Base-by-base conservation (phyloP, 2,113 vertebrate genomes). In the Cyanoderma ruficeps region DNA sequence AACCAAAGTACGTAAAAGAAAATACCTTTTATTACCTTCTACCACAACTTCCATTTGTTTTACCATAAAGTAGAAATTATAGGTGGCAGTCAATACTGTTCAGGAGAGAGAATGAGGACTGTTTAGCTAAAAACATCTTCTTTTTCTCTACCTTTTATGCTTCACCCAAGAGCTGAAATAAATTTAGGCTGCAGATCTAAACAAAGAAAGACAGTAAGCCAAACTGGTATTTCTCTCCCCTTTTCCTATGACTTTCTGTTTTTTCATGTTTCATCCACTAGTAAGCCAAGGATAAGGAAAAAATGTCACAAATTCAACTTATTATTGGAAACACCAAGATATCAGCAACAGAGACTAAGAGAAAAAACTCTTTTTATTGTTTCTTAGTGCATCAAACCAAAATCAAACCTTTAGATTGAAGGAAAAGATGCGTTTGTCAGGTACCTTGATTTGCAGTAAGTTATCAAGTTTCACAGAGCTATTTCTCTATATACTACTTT, bases 141-240 rank as follows among this genome's bases (percentile, higher is more conserved):
- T 59, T 9, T 53, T 93, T 42, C 27, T 87, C 12, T 37, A 64
- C 76, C 82, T 8, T 87, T 81, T 69, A 39, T 30, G n/a, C 33
- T 64, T 64, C 39, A 64, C 20, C 11, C 63, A 92, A 87, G 44
- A 78, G 60, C 22, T 19, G 39, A 72, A 82, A 41, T 63, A 41
- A 41, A 41, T 63, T 41, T 41, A 21, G 9, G 35, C 76, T 82
- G 47, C 39, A 71, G 4, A 9, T 44, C 50, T 64, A 78, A 84
- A 37, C n/a, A 90, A 88, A 78, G 81, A 92, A 95, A 93, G 57
- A 92, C 85, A 97, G 90, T 72, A 76, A 96, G 24, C 27, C 31
- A 63, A 94, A 71, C 18, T 46, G 74, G 35, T 41, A 63, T 78
- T 68, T 91, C 65, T 94, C 59, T 85, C 7, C 16, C 61, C 15